phyloP scores from a whole-genome alignment of 2,113 vertebrate genomes.

The Lepidothrix coronata region DNA sequence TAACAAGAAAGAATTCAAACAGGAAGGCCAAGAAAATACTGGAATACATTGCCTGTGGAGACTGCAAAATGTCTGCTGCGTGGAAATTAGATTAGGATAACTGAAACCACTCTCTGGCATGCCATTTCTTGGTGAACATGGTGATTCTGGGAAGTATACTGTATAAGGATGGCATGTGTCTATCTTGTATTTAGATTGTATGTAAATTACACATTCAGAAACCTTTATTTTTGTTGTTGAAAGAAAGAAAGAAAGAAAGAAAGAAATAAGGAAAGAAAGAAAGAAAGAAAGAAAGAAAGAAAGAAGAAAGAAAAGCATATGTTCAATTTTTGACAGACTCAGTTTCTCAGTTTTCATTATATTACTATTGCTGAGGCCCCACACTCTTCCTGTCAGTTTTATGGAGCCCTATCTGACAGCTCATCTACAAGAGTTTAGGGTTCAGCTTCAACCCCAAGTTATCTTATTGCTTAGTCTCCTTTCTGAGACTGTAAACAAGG shows the following conservation, averaged over 20 bases:
- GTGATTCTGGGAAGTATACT: not conserved
- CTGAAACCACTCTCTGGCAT: not conserved
- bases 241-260: not conserved
- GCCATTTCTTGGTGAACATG: not conserved
- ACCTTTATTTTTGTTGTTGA: not conserved
- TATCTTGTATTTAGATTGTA: not conserved
- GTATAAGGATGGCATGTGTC: not conserved
- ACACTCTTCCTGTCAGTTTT: not conserved
- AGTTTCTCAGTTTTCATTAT: not conserved
- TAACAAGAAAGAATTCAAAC: not conserved
- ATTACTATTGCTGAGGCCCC: not conserved
- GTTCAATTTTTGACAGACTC: not conserved
- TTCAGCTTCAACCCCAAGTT: not conserved
- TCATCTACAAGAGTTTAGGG: not conserved
- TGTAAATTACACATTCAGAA: not conserved
- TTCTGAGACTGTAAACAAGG: constrained; percentile 21
- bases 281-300: not conserved
- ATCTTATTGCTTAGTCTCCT: not conserved
- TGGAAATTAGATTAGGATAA: not conserved
- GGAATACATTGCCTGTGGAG: not conserved
- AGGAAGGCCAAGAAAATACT: not conserved
- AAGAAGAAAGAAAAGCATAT: not conserved
- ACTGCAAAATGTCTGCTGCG: not conserved
- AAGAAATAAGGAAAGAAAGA: not conserved
- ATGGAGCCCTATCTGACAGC: not conserved